Evolutionary conservation across 35 echinoderm and acorn worm genomes (phyloP), one percentile per base, ranked within the genome.

Genomic region (Anneissia japonica): DNA sequence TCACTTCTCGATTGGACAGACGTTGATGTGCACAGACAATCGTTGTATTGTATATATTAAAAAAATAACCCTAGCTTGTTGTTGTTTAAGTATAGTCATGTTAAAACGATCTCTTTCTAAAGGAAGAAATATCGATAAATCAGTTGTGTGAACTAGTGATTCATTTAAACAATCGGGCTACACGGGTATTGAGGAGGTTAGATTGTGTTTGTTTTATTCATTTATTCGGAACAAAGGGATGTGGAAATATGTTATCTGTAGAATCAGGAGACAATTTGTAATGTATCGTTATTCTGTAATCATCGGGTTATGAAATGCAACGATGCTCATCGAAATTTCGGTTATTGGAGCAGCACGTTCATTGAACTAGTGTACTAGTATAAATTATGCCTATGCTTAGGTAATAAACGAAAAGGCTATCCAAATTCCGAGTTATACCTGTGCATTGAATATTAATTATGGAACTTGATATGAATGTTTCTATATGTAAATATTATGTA

Each of bases 341-440:
- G 9, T 64, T 64, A 64, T 19, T 23, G 26, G 51, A 64, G 51
- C 51, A 64, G 26, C 10, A 16, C 51, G 51, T 19, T 23, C 51
- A 64, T 64, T 64, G 51, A 64, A 64, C 51, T 64, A 64, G 40
- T n/a, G n/a, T n/a, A n/a, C n/a, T n/a, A n/a, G n/a, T n/a, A n/a
- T n/a, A n/a, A n/a, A n/a, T n/a, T n/a, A n/a, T n/a, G n/a, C n/a
- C n/a, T n/a, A n/a, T n/a, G n/a, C n/a, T n/a, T n/a, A n/a, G n/a
- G n/a, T n/a, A n/a, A n/a, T n/a, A n/a, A n/a, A n/a, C n/a, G n/a
- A n/a, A n/a, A n/a, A n/a, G n/a, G n/a, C n/a, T n/a, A n/a, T n/a
- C n/a, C n/a, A n/a, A n/a, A n/a, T n/a, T n/a, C n/a, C n/a, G n/a
- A n/a, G n/a, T n/a, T n/a, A n/a, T n/a, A n/a, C n/a, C n/a, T n/a